Percentiles rank a stretch among this genome's conserved stretches.
Evolutionary conservation across 2,113 vertebrate genomes (phyloP).

Genomic region (Protomyctophum bolini): DNA sequence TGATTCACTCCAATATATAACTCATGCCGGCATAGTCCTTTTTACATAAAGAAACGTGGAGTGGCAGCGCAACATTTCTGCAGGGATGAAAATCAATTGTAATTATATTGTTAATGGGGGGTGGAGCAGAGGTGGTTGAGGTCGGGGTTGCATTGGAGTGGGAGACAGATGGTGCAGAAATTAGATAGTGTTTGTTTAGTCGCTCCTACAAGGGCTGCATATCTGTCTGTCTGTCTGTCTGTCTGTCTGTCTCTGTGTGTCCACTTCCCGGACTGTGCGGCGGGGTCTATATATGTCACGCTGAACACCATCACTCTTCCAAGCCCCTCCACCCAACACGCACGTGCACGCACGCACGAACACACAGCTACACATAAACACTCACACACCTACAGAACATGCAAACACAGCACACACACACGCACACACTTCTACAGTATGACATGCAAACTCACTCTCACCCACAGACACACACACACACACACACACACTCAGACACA

Average conservation of each 20-base stretch:
- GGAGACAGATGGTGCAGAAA: conserved; percentile 30
- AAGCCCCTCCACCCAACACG: conserved; percentile 11
- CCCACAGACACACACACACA: too few species aligned
- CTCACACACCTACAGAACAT: too few species aligned
- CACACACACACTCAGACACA: too few species aligned
- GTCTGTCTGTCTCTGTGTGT: conserved; percentile 39
- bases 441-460: too few species aligned
- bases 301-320: conserved; percentile 53
- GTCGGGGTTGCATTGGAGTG: not conserved
- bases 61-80: not conserved
- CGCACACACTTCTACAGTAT: too few species aligned
- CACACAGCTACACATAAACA: too few species aligned
- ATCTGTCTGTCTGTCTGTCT: not conserved
- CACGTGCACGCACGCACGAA: too few species aligned
- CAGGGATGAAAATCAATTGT: conserved; percentile 41
- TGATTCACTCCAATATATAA: conserved; percentile 5
- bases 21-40: conserved; percentile 9
- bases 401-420: too few species aligned
- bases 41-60: conserved; percentile 19
- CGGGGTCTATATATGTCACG: conserved; percentile 52
- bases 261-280: conserved; percentile 32
- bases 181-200: conserved; percentile 41
- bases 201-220: conserved; percentile 33
- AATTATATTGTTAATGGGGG: conserved; percentile 31
- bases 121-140: not conserved